Evolutionary conservation across 2,113 vertebrate genomes (phyloP), one percentile per base, ranked within the genome.

Genomic region (Butorides virescens): DNA sequence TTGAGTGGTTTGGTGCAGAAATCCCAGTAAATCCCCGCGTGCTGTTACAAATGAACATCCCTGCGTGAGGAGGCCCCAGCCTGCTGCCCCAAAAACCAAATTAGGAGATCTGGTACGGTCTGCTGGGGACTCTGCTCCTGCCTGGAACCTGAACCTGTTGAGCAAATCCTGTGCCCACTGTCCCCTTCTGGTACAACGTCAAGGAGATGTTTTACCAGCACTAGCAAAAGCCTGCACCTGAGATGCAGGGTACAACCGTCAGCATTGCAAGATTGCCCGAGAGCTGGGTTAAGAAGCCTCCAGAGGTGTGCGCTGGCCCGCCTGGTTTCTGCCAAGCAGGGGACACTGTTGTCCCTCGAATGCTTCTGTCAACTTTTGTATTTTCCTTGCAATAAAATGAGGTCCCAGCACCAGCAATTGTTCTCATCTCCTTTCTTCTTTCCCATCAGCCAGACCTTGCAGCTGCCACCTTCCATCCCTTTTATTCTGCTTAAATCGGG

Each of bases 321-420:
- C 7, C 20, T 11, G 17, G 10, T 16, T 55, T 62, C 13, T 42
- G 27, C 16, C 8, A 9, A 27, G 30, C 46, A 21, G 61, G 15
- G 61, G 10, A 2, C 25, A 4, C 39, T 7, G 6, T 3, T 13
- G 2, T 29, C 44, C 22, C 30, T 53, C 12, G 3, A 13, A 20
- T 11, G 7, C 62, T 58, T 68, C 67, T 67, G 1, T 13, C 49
- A 1, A 34, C 32, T 94, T 79, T 29, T 76, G 7, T 77, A 37
- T 84, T 72, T 82, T 42, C 30, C 26, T 74, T 67, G 21, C 77
- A 96, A 91, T 97, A 97, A 96, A 97, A 80, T 2, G 34, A 86
- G 37, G 55, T 70, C 29, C 37, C 74, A 39, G 58, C 80, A 47
- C 58, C 46, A 34, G 37, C 8, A 3, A 3, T 36, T n/a, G 42